phyloP scores from a whole-genome alignment of 1,140 invertebrate species.

The Ctenoplectra terminalis region DNA sequence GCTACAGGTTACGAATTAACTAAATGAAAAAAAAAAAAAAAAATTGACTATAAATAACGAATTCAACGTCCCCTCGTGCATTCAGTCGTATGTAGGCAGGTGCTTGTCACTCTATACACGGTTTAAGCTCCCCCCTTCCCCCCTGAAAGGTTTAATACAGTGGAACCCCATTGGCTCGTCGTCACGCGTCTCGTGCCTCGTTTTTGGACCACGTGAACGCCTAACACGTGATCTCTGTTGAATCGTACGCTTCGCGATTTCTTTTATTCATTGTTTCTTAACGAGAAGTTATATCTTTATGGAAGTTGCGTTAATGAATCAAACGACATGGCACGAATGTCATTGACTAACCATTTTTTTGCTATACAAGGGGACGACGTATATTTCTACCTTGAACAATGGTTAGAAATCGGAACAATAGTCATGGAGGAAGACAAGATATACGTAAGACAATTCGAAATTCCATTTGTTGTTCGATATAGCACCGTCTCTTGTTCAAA shows the following conservation, averaged over 20 bases:
- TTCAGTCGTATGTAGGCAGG: constrained; percentile 16
- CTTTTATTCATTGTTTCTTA: not conserved
- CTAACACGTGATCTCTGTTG: not conserved
- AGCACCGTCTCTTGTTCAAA: not conserved
- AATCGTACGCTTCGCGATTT: not conserved
- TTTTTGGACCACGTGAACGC: not conserved
- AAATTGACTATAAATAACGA: not conserved
- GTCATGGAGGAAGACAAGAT: not conserved
- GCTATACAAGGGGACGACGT: not conserved
- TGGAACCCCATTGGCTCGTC: not conserved
- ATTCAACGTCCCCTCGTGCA: not conserved
- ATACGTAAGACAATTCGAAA: not conserved
- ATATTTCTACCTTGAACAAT: no score
- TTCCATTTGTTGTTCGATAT: not conserved
- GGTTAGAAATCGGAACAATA: not conserved
- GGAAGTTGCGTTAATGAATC: not conserved
- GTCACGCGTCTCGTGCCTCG: not conserved
- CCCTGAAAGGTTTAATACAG: not conserved
- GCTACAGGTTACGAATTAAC: not conserved
- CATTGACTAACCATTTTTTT: no score
- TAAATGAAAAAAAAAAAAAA: not conserved
- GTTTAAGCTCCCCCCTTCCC: not conserved
- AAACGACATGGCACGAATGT: not conserved
- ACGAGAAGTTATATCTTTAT: not conserved
- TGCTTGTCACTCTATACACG: constrained; percentile 1